These are phyloP conservation scores for Coelogynopora nodosa DNA, from an alignment of 2,888 invertebrate species.

Conservation along the genomic window DNA sequence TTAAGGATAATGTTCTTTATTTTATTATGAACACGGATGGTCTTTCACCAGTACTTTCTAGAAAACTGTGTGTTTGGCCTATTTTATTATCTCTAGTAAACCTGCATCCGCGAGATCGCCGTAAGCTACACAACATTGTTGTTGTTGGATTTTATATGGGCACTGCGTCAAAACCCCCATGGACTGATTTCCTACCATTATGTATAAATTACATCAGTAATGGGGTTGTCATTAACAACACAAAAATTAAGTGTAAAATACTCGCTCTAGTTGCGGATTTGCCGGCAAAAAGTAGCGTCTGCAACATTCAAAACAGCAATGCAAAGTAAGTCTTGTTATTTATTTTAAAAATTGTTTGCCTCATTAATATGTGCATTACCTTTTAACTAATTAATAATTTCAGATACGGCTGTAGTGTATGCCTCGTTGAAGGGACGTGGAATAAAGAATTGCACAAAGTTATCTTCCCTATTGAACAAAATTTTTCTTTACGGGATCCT, in stretches of 20 bases:
- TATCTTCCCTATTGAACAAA: neutral
- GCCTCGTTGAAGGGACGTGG: neutral
- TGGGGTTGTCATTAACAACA: neutral
- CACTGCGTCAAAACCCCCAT: neutral
- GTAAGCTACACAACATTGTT: neutral
- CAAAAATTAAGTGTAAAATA: neutral
- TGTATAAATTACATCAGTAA: neutral
- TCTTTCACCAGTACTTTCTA: neutral
- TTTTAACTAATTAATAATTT: too few species aligned
- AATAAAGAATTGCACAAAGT: neutral
- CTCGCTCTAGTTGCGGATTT: neutral
- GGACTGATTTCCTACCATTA: neutral
- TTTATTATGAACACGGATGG: constrained; percentile 12
- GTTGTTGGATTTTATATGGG: neutral
- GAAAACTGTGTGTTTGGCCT: neutral
- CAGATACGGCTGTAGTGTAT: constrained; percentile 14
- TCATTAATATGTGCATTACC: too few species aligned
- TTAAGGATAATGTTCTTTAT: neutral
- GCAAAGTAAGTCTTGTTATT: neutral
- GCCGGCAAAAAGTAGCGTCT: neutral
- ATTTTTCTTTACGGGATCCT: neutral
- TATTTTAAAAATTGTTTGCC: too few species aligned
- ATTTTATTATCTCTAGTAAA: neutral
- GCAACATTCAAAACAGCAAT: neutral
- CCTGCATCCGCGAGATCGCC: neutral